Conservation (phyloP, 2,113 vertebrate genomes). For the Ochotona princeps region DNA sequence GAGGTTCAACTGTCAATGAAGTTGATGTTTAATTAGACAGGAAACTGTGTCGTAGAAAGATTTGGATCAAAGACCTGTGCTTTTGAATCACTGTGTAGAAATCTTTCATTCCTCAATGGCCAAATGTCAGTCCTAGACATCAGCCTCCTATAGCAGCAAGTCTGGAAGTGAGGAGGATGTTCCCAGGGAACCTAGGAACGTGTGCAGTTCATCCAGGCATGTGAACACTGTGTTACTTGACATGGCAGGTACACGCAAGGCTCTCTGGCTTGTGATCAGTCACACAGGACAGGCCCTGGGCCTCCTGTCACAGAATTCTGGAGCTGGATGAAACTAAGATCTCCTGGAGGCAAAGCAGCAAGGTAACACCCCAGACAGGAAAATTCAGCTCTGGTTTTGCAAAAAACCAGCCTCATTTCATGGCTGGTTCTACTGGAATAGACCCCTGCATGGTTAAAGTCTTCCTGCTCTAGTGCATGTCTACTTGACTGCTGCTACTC, state of each 20-base stretch:
- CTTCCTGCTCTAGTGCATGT: background rate
- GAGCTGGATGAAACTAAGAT: background rate
- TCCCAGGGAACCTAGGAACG: background rate
- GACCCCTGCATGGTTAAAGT: background rate
- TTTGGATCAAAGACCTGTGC: background rate
- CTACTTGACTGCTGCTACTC: background rate
- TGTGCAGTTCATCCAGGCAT: background rate
- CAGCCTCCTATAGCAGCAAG: background rate
- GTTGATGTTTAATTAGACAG: background rate
- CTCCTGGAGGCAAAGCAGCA: background rate
- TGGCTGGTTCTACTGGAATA: background rate
- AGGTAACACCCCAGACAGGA: background rate
- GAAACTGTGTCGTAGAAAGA: background rate
- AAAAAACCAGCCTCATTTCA: background rate
- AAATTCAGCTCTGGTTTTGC: background rate
- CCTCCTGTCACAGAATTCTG: too few species aligned
- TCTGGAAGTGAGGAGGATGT: background rate
- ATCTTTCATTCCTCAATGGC: background rate
- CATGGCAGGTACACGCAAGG: fast-evolving
- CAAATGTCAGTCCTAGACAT: background rate
- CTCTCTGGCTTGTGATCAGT: fast-evolving
- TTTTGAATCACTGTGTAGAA: background rate
- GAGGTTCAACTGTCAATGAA: background rate
- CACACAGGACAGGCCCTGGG: fast-evolving
- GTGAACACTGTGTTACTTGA: background rate